Base-by-base conservation (phyloP, 2,113 vertebrate species). In the Bubo bubo region DNA sequence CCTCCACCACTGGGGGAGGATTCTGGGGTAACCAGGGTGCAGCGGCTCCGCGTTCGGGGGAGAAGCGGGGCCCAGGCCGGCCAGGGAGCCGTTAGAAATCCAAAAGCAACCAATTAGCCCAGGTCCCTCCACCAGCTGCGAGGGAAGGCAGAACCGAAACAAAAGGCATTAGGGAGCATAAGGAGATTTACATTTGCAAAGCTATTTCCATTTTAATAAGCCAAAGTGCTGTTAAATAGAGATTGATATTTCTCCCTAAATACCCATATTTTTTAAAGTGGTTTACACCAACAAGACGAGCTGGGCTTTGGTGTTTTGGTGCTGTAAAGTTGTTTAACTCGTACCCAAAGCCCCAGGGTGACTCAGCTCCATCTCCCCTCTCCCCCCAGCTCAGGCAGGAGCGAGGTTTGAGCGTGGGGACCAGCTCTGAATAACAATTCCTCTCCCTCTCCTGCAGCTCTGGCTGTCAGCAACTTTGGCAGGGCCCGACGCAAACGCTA, bases 131-230 rank as follows among this genome's bases (percentile, higher is more conserved):
- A 9, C 87, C 92, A 73, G 14, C 88, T 92, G 90, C 3, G 13
- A 53, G 79, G 37, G 79, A 93, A 80, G 3, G 1, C 13, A 4
- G 72, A 80, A 30, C 85, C 2, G 72, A 93, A 95, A 91, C 94
- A 95, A 97, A 95, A 95, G 92, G 94, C 92, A 73, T 95, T 80
- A 92, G 81, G 91, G 79, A 96, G 52, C 94, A 96, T 73, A 91
- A 92, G 92, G 96, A 97, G 91, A 93, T 94, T 93, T 92, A 95
- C 95, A 91, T 97, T 90, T 88, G 79, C 86, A 93, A 92, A 93
- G 95, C 92, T 63, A 92, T 95, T 97, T 96, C 92, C 96, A 90
- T 96, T 93, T 92, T 94, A 95, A 92, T 95, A 93, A 86, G 94
- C 86, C 90, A 83, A 86, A 95, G 95, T 34, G 92, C 95, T 67